Conservation (phyloP, 2,113 vertebrate species). For the Redunca redunca region DNA sequence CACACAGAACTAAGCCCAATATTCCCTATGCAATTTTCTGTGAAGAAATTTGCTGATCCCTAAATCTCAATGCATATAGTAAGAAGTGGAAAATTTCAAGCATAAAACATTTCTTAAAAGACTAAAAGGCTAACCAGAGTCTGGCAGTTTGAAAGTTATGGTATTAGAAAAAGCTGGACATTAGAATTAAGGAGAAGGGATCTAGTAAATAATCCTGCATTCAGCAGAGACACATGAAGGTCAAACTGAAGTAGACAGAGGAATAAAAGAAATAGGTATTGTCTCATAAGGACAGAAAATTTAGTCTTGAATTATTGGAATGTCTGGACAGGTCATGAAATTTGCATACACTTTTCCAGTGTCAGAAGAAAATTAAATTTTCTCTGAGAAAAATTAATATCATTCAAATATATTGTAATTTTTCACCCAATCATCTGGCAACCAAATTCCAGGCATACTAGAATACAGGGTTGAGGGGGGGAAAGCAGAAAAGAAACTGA, state of each 20-base stretch:
- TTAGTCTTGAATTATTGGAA: background rate
- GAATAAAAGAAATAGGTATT: background rate
- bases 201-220: background rate
- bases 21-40: background rate
- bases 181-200: background rate
- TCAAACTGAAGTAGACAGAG: background rate
- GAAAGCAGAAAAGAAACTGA: background rate
- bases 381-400: background rate
- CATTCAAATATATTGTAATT: background rate
- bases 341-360: background rate
- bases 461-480: background rate
- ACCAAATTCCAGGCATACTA: background rate
- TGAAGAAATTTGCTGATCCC: background rate
- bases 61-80: background rate
- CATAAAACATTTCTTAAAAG: background rate
- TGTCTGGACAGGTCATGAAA: background rate
- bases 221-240: background rate
- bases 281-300: background rate
- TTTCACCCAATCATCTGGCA: background rate
- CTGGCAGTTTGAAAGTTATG: background rate
- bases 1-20: background rate
- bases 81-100: background rate
- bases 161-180: background rate
- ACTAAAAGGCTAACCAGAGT: background rate
- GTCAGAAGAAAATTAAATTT: background rate